Conservation (phyloP, 2,797 vertebrate genomes). For the Natrix natrix region DNA sequence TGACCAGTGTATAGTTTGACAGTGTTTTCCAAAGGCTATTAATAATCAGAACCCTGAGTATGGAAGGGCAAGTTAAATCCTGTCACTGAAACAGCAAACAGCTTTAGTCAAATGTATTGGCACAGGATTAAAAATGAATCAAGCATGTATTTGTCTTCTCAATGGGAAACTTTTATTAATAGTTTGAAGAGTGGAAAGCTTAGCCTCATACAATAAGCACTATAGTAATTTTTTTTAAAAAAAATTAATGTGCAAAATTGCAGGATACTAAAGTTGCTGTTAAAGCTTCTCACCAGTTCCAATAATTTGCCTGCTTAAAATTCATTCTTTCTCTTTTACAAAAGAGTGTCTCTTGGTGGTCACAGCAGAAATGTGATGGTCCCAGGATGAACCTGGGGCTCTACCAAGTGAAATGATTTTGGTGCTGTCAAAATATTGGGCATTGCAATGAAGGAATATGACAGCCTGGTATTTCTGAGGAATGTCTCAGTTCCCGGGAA, state of each 20-base stretch:
- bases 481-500: background rate
- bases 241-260: constrained; percentile 80
- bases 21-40: constrained; percentile 73
- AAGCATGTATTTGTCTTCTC: constrained; percentile 82
- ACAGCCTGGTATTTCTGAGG: constrained; percentile 29
- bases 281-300: constrained; percentile 73
- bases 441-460: constrained; percentile 51
- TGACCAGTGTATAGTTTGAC: constrained; percentile 63
- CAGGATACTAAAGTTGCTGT: constrained; percentile 76
- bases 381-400: constrained; percentile 49
- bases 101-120: constrained; percentile 83
- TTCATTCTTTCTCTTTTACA: constrained; percentile 62
- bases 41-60: constrained; percentile 73
- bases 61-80: constrained; percentile 80
- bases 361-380: constrained; percentile 56
- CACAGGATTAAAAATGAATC: constrained; percentile 84
- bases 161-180: constrained; percentile 81
- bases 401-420: constrained; percentile 63
- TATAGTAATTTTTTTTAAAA: constrained; percentile 58
- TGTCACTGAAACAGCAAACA: constrained; percentile 83
- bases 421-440: constrained; percentile 66
- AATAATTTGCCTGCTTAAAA: constrained; percentile 73
- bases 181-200: constrained; percentile 80
- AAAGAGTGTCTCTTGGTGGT: constrained; percentile 65
- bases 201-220: constrained; percentile 73